Evolutionary conservation across 2,888 invertebrate species (phyloP).

Genomic region (Xestia ashworthii): DNA sequence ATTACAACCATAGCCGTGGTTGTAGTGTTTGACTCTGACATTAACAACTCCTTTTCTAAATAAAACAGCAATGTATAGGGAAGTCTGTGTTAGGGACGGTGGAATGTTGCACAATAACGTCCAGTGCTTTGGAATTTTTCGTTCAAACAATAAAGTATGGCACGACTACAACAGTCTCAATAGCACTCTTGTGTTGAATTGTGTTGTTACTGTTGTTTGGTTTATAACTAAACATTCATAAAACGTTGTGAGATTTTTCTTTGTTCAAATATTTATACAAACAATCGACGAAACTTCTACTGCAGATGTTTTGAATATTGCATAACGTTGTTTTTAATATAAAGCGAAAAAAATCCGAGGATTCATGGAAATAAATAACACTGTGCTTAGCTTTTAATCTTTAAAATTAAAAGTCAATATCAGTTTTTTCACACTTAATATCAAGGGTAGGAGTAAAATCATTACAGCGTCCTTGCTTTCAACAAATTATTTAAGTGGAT

Average conservation of each 20-base stretch:
- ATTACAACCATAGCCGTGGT: constrained; percentile 72
- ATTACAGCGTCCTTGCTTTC: constrained; percentile 64
- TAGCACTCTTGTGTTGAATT: constrained; percentile 64
- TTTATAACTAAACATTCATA: constrained; percentile 52
- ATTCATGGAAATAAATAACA: background rate
- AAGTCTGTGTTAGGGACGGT: constrained; percentile 68
- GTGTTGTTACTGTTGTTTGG: constrained; percentile 54
- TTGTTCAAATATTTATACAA: constrained; percentile 35
- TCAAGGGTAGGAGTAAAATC: constrained; percentile 43
- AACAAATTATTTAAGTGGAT: constrained; percentile 45
- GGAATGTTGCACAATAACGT: constrained; percentile 72
- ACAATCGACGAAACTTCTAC: constrained; percentile 3
- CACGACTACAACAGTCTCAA: constrained; percentile 62
- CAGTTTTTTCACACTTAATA: constrained; percentile 28
- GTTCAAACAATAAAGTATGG: constrained; percentile 77
- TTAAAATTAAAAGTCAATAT: constrained; percentile 4
- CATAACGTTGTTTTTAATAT: background rate
- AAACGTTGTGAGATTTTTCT: constrained; percentile 33
- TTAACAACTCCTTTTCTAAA: constrained; percentile 72
- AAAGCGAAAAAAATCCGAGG: background rate
- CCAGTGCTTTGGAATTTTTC: constrained; percentile 76
- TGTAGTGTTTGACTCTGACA: constrained; percentile 71
- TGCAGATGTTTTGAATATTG: background rate
- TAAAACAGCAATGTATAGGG: constrained; percentile 73
- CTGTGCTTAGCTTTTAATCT: background rate